phyloP scores from a whole-genome alignment of 1,140 invertebrate genomes.

The Brachystomella parvula region DNA sequence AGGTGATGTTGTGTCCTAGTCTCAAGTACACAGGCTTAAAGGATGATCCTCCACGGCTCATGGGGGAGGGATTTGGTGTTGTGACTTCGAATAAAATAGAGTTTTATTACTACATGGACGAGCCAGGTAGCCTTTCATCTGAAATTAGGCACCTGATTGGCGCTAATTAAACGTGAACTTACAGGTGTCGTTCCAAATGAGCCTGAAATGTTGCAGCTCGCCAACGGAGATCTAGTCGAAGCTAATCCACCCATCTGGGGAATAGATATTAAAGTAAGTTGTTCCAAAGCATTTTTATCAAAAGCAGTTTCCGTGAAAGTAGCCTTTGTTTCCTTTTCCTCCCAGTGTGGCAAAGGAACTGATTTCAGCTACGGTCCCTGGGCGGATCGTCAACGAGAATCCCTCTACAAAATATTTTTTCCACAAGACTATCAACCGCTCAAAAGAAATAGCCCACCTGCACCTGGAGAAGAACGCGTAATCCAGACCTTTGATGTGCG shows the following conservation, averaged over 20 bases:
- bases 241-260: slow-evolving; percentile 89
- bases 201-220: slow-evolving; percentile 78
- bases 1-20: slow-evolving; percentile 83
- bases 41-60: slow-evolving; percentile 91
- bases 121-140: slow-evolving; percentile 54
- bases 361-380: slow-evolving; percentile 97
- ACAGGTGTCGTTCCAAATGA: slow-evolving; percentile 76
- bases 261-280: slow-evolving; percentile 69
- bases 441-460: slow-evolving; percentile 56
- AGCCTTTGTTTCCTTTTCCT: slow-evolving; percentile 16
- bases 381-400: slow-evolving; percentile 92
- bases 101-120: slow-evolving; percentile 93
- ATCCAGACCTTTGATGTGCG: slow-evolving; percentile 88
- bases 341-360: slow-evolving; percentile 82
- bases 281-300: too few relatives aligned
- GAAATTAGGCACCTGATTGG: background rate
- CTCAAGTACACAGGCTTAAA: slow-evolving; percentile 85
- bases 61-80: slow-evolving; percentile 97
- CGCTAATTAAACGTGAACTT: slow-evolving; percentile 5
- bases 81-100: slow-evolving; percentile 91
- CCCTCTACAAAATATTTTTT: slow-evolving; percentile 93
- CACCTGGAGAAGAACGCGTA: slow-evolving; percentile 75
- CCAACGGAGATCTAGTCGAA: slow-evolving; percentile 86
- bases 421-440: slow-evolving; percentile 73
- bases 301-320: slow-evolving; percentile 9